phyloP scores from a whole-genome alignment of 2,113 vertebrate species.

The Ginglymostoma cirratum region DNA sequence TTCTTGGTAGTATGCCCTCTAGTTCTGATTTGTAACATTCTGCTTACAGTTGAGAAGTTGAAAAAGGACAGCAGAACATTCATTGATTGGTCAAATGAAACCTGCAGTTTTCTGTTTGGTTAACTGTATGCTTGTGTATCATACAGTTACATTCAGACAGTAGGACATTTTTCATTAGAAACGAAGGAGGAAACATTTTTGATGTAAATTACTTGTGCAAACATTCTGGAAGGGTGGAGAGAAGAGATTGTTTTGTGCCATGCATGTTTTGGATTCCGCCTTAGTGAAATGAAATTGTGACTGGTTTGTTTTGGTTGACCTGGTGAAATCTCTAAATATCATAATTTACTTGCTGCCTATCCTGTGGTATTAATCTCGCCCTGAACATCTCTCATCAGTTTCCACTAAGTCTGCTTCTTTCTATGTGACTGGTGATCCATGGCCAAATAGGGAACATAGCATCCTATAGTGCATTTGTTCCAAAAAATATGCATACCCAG shows the following conservation, averaged over 20 bases:
- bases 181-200: not conserved
- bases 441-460: not conserved
- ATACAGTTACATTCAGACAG: not conserved
- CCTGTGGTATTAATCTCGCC: not conserved
- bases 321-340: not conserved
- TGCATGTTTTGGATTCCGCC: not conserved
- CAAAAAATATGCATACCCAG: not conserved
- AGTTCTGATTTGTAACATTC: not conserved
- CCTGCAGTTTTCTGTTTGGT: not conserved
- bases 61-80: not conserved
- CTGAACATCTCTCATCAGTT: not conserved
- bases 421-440: not conserved
- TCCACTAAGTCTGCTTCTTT: not conserved
- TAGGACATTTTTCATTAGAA: not conserved
- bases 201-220: not conserved
- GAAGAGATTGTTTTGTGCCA: not conserved
- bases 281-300: not conserved
- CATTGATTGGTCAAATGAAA: not conserved
- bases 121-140: not conserved
- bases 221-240: no score
- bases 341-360: not conserved
- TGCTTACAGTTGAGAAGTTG: not conserved
- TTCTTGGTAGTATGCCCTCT: not conserved
- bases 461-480: not conserved
- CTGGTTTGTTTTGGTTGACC: not conserved